These are phyloP conservation scores for Porites rus DNA, from an alignment of 92 coral and sea anemone genomes.

Conservation along the genomic window DNA sequence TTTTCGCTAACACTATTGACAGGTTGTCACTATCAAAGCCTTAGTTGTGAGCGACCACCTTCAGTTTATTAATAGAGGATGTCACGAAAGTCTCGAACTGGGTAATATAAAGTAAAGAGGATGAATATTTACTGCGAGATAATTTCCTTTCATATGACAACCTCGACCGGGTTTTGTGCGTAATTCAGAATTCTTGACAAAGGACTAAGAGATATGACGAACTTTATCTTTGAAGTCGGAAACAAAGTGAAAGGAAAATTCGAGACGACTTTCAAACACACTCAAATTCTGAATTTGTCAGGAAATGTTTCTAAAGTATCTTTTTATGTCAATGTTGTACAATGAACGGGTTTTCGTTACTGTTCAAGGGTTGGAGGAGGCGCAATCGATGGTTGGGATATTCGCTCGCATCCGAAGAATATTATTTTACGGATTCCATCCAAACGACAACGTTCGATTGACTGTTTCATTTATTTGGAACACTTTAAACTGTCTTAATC, in stretches of 20 bases:
- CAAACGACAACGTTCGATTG: constrained; percentile 3
- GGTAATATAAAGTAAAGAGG: background rate
- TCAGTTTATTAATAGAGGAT: background rate
- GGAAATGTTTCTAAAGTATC: constrained; percentile 24
- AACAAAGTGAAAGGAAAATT: constrained; percentile 28
- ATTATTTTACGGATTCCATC: too few species aligned
- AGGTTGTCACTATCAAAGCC: constrained; percentile 24
- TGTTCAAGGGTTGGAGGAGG: constrained; percentile 10
- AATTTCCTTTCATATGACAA: constrained; percentile 13
- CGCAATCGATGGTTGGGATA: background rate
- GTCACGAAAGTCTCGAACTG: constrained; percentile 24
- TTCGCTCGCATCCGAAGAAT: background rate
- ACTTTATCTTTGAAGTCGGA: background rate
- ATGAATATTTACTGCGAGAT: constrained; percentile 22
- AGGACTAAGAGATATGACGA: constrained; percentile 22
- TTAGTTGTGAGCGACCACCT: constrained; percentile 23
- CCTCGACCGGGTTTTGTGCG: constrained; percentile 18
- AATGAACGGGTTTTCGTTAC: constrained; percentile 16
- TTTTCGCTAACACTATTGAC: constrained; percentile 41
- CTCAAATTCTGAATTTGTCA: constrained; percentile 16
- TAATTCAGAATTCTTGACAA: constrained; percentile 29
- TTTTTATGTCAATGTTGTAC: constrained; percentile 12
- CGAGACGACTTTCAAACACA: constrained; percentile 25
- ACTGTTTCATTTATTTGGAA: constrained; percentile 21
- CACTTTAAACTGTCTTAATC: constrained; percentile 42